Percentiles rank a stretch among this genome's conserved stretches.
Evolutionary conservation across 2,797 vertebrate species (phyloP).

Genomic region (Hirundo rustica): DNA sequence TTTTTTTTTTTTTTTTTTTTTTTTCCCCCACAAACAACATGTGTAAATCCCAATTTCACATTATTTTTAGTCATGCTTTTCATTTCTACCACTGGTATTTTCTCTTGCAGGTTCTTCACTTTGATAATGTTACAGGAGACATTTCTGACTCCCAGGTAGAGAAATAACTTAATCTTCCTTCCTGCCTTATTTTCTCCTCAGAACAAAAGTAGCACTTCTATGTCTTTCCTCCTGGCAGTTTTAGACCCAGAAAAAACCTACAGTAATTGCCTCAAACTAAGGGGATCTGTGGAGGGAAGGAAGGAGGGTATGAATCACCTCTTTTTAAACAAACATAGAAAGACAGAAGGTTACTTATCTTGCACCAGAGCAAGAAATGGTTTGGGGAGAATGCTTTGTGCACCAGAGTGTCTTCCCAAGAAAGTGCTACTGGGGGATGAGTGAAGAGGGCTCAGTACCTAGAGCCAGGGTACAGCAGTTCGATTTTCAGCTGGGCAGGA

Average conservation of each 20-base stretch:
- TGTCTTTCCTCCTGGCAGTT: not conserved
- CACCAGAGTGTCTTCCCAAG: not conserved
- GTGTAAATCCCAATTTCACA: not conserved
- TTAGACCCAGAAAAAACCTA: not conserved
- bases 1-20: not conserved
- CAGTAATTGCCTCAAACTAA: not conserved
- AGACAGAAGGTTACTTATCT: not conserved
- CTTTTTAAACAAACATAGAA: not conserved
- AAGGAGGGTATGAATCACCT: not conserved
- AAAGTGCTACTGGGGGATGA: not conserved
- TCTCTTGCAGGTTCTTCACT: conserved; percentile 60
- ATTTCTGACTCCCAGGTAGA: conserved; percentile 24
- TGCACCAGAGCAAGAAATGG: not conserved
- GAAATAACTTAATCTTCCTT: not conserved
- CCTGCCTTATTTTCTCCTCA: not conserved
- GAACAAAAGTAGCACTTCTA: not conserved
- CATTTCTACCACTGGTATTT: not conserved
- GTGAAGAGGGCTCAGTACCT: not conserved
- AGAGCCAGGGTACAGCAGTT: not conserved
- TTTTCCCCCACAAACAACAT: not conserved
- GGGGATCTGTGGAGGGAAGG: not conserved
- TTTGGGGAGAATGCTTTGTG: not conserved
- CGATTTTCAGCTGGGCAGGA: not conserved
- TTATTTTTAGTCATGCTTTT: not conserved
- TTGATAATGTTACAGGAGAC: conserved; percentile 21